Evolutionary conservation across 2,113 vertebrate species (phyloP), one percentile per base, ranked within the genome.

Genomic region (Bubalus kerabau): DNA sequence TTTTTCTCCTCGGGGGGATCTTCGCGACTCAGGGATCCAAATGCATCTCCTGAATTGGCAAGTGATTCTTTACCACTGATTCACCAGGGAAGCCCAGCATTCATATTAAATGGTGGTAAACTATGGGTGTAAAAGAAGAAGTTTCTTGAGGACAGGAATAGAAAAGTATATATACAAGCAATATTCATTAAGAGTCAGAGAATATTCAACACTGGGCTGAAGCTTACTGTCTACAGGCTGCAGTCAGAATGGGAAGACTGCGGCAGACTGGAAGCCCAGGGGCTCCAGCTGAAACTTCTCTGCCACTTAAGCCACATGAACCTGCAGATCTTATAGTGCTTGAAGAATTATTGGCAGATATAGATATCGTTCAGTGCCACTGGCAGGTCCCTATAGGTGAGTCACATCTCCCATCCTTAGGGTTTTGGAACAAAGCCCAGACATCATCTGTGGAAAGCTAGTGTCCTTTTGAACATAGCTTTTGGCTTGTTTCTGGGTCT

Each of bases 311-410:
- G 3, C 2, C n/a, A 46, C 2, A 2, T 5, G 6, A 54, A 2
- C 13, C 64, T 28, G 28, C 15, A 86, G 28, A 50, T 40, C n/a
- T 36, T n/a, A 59, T 7, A 26, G 5, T 30, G 3, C 8, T 48
- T 57, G 17, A 62, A 56, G 16, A 1, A 17, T 26, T 56, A 40
- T 0, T 19, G 32, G 23, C 10, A 74, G 7, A 83, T 0, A 78
- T 1, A 40, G 1, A 52, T 21, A 28, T 4, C 19, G 48, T 24
- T 64, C 43, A 32, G 52, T 48, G 26, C 6, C 21, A 5, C 0
- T 60, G 21, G 56, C 24, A 62, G 13, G 32, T 40, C 10, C 19
- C 62, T 54, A 0, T 11, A 86, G 15, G 15, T 32, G 59, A 59
- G 15, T 36, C 5, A 10, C 1, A 15, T 56, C 54, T 91, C 16